A percentile compares a stretch with the other conserved stretches of the same genome.
Conservation (phyloP, 1,140 invertebrate species). For the Bombus turneri region DNA sequence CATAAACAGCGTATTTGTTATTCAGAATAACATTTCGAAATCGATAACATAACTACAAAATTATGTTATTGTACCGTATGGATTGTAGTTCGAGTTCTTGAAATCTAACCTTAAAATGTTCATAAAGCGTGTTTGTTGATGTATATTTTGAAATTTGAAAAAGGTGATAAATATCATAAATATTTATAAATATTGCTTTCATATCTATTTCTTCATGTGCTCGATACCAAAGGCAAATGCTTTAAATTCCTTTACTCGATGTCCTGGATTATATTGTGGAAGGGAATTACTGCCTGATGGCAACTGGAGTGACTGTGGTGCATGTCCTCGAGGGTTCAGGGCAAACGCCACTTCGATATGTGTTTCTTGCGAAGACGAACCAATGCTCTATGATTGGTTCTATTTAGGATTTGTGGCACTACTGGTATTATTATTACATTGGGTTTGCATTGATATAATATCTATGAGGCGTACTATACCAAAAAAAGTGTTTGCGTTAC, state of each 20-base stretch:
- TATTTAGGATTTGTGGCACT: constrained; percentile 97
- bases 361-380: constrained; percentile 88
- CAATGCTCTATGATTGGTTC: constrained; percentile 95
- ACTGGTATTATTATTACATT: constrained; percentile 92
- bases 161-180: not conserved
- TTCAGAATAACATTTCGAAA: not conserved
- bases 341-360: constrained; percentile 88
- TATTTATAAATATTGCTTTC: constrained; percentile 10
- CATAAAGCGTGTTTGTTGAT: not conserved
- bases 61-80: not conserved
- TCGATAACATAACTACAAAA: not conserved
- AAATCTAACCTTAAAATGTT: constrained; percentile 4
- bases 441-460: constrained; percentile 94
- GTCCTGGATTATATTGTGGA: constrained; percentile 95
- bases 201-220: constrained; percentile 28
- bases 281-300: constrained; percentile 86
- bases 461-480: constrained; percentile 89
- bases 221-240: constrained; percentile 19
- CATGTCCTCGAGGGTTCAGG: constrained; percentile 92
- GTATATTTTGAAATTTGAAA: not conserved
- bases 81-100: no score
- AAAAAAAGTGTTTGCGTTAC: constrained; percentile 87
- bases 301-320: constrained; percentile 90
- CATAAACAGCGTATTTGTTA: not conserved
- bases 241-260: constrained; percentile 78